Base-by-base conservation (phyloP, 2,888 invertebrate genomes). In the Suillia variegata region DNA sequence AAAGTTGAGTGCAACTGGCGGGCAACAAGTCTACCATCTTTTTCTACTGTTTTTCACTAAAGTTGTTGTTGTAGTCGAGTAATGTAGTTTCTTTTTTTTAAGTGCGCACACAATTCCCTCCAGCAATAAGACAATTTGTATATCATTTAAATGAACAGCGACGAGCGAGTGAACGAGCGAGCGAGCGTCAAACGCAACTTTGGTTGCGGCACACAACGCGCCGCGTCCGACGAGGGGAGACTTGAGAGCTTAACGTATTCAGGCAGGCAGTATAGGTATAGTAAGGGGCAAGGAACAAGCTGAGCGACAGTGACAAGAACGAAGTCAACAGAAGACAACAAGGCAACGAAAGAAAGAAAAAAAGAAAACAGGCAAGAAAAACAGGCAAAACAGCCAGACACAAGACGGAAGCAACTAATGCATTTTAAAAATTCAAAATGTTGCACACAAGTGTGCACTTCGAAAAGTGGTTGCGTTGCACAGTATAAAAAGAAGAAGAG, bases 111-210 rank as follows among this genome's bases (percentile, higher is more conserved):
- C 38, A 53, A 33, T 13, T 22, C 22, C 69, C 70, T 62, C 33
- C 59, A 70, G 70, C 38, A 62, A 59, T 58, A 67, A 64, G 66
- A 69, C 70, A 70, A 66, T 69, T 71, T 71, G 69, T 67, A 63
- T 59, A 68, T 63, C 59, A 70, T 70, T 71, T 71, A 65, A 68
- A 67, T 69, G 67, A 62, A n/a, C 52, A 34, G 18, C 45, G 42
- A 21, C 45, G n/a, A n/a, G n/a, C n/a, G n/a, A 56, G 24, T 56
- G 47, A 53, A 15, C 20, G 22, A 49, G 24, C 21, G 13, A 2
- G 49, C 55, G 48, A n/a, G n/a, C n/a, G 15, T 33, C 59, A 66
- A 59, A 62, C 55, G 59, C 63, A 64, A 53, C 49, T 15, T 34
- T 20, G 54, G 65, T 65, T 62, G 64, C 66, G 64, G 56, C 10